phyloP scores from a whole-genome alignment of 1,140 invertebrate species.

The Aplysia californica region DNA sequence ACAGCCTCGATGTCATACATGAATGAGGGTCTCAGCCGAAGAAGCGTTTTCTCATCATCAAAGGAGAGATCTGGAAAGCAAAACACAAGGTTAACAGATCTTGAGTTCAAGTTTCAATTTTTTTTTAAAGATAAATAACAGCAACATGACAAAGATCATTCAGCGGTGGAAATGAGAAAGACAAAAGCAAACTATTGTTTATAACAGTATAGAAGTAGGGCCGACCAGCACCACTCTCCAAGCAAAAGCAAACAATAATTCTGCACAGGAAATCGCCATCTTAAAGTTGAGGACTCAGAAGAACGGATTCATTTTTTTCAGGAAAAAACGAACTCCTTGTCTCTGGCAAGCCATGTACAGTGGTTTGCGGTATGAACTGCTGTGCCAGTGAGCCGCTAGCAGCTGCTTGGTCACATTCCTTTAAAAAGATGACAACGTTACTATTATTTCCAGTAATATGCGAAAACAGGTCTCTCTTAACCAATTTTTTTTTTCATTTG shows the following conservation, averaged over 20 bases:
- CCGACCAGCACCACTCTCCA: not conserved
- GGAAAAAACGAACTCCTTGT: too few species aligned
- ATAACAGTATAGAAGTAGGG: too few species aligned
- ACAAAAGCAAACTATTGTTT: too few species aligned
- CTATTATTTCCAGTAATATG: too few species aligned
- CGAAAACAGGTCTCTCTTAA: too few species aligned
- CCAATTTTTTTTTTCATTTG: too few species aligned
- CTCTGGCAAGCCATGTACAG: too few species aligned
- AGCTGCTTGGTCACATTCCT: too few species aligned
- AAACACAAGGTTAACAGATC: not conserved
- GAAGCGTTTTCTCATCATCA: not conserved
- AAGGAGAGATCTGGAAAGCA: not conserved
- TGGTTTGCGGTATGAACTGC: too few species aligned
- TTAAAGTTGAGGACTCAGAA: not conserved
- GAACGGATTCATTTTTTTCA: too few species aligned
- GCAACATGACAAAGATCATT: not conserved
- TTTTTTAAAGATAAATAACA: not conserved
- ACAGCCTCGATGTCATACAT: conserved; percentile 6
- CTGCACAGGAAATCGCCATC: not conserved
- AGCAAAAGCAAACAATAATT: not conserved
- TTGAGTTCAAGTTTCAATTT: not conserved
- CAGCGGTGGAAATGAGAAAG: not conserved
- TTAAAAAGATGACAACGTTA: too few species aligned
- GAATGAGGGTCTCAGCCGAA: conserved; percentile 9
- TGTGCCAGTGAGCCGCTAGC: too few species aligned